phyloP scores from a whole-genome alignment of 1,140 invertebrate species.

The Drosophila chauvacae region DNA sequence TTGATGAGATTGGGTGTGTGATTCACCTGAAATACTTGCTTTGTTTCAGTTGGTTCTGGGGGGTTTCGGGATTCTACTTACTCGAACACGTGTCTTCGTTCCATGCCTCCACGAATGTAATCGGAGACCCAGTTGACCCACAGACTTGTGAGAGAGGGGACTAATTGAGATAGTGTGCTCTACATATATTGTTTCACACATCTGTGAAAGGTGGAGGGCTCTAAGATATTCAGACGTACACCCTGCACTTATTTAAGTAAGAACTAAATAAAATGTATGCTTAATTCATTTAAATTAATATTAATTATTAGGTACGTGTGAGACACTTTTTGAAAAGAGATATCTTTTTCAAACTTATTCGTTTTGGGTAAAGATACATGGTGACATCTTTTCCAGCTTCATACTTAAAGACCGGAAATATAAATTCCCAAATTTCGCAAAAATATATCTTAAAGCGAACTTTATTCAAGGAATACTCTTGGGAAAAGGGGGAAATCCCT shows the following conservation, averaged over 20 bases:
- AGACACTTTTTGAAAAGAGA: too few relatives aligned
- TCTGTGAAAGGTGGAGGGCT: neutral
- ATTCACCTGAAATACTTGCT: conserved; percentile 4
- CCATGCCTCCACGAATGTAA: conserved; percentile 1
- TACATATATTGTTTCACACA: neutral
- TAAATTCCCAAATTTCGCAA: neutral
- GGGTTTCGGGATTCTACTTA: neutral
- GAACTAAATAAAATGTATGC: neutral
- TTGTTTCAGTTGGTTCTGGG: neutral
- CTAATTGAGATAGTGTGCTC: neutral
- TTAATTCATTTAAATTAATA: too few relatives aligned
- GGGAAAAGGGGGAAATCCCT: too few relatives aligned
- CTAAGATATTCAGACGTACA: neutral
- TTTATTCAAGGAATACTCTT: neutral
- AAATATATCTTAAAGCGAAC: neutral
- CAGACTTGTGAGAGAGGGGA: neutral
- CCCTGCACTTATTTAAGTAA: neutral
- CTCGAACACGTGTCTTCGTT: neutral
- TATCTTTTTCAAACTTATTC: neutral
- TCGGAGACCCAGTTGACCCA: conserved; percentile 1
- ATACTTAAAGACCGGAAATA: too few relatives aligned
- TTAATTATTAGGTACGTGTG: too few relatives aligned
- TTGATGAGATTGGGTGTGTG: neutral
- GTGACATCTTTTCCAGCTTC: too few relatives aligned
- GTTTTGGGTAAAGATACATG: too few relatives aligned